Percentiles rank a stretch among this genome's conserved stretches.
Evolutionary conservation across 2,113 vertebrate species (phyloP).

Genomic region (Camelus bactrianus): DNA sequence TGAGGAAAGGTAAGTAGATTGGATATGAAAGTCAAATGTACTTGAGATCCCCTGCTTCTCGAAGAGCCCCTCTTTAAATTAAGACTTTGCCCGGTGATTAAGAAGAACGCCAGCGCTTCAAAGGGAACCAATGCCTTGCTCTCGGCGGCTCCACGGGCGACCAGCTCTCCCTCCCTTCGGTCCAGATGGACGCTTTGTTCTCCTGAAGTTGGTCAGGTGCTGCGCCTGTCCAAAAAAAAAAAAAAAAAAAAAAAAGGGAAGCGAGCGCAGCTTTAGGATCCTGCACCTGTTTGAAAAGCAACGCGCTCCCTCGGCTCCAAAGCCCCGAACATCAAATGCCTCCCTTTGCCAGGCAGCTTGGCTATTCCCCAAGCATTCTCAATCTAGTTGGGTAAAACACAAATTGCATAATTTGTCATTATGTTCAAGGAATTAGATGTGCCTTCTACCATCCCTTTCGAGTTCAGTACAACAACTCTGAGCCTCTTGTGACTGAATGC

Average conservation of each 20-base stretch:
- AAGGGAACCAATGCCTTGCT: slow-evolving; percentile 68
- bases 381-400: slow-evolving; percentile 78
- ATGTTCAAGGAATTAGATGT: slow-evolving; percentile 74
- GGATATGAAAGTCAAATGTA: slow-evolving; percentile 70
- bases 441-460: slow-evolving; percentile 67
- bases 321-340: neutral
- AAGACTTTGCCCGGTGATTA: slow-evolving; percentile 78
- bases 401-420: slow-evolving; percentile 79
- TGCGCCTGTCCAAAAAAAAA: neutral
- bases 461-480: slow-evolving; percentile 66
- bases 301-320: neutral
- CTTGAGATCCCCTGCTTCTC: slow-evolving; percentile 39
- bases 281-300: slow-evolving; percentile 69
- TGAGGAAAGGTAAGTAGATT: slow-evolving; percentile 64
- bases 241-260: slow-evolving; percentile 15
- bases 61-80: slow-evolving; percentile 74
- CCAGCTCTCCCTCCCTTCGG: slow-evolving; percentile 54
- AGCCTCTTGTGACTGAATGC: slow-evolving; percentile 69
- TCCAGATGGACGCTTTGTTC: slow-evolving; percentile 73
- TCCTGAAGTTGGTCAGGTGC: slow-evolving; percentile 51
- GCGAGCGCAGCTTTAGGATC: neutral
- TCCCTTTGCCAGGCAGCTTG: slow-evolving; percentile 21
- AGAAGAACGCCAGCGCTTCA: slow-evolving; percentile 49
- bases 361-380: slow-evolving; percentile 75
- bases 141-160: neutral